phyloP scores from a whole-genome alignment of 92 coral and sea anemone genomes.

The Zoanthus sociatus region DNA sequence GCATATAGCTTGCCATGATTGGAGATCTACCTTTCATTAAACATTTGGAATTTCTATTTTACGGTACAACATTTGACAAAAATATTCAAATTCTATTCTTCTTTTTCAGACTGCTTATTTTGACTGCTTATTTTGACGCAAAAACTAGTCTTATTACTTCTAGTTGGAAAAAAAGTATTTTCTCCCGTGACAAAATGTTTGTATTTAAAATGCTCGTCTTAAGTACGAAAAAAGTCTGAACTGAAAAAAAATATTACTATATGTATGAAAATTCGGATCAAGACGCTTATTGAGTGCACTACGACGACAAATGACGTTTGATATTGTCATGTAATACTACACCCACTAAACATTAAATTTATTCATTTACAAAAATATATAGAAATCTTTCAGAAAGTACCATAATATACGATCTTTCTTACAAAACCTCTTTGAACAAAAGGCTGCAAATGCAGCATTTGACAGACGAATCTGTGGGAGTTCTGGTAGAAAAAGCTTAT shows the following conservation, averaged over 20 bases:
- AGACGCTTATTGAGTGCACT: slow-evolving; percentile 1
- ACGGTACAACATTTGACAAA: slow-evolving; percentile 21
- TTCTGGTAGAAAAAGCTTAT: no score
- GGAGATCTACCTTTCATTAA: slow-evolving; percentile 40
- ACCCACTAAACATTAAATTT: no score
- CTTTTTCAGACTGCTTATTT: slow-evolving; percentile 21
- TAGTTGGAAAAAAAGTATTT: not conserved
- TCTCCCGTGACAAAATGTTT: not conserved
- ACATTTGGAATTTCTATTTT: not conserved
- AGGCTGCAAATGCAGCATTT: no score
- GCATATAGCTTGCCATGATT: not conserved
- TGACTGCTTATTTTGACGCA: not conserved
- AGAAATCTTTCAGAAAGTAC: no score
- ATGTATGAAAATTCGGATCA: not conserved
- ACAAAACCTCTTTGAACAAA: no score
- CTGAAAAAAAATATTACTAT: no score
- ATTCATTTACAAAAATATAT: no score
- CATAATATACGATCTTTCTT: no score
- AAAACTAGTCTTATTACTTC: slow-evolving; percentile 15
- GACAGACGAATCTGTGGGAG: no score
- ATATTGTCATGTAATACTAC: not conserved
- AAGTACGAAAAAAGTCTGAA: not conserved
- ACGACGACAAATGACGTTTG: not conserved
- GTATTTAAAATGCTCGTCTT: not conserved
- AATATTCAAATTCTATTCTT: not conserved